A percentile compares a stretch with the other conserved stretches of the same genome.
These are phyloP conservation scores for Strigops habroptila DNA, from an alignment of 2,113 vertebrate species.

Conservation along the genomic window DNA sequence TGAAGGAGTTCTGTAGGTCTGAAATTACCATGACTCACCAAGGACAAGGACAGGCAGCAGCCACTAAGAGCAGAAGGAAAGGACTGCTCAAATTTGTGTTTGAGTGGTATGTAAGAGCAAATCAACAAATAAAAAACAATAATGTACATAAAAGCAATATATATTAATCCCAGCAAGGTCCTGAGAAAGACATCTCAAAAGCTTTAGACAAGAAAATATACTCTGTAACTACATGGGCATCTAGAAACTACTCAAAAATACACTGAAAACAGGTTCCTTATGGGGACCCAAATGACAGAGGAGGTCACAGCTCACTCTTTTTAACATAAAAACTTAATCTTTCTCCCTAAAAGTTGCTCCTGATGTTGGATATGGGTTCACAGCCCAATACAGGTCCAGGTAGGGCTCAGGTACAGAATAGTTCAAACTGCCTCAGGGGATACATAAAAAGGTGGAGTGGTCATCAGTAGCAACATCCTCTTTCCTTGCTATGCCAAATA, in stretches of 20 bases:
- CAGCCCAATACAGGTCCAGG: neutral
- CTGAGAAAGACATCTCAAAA: neutral
- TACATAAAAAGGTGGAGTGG: neutral
- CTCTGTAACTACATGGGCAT: neutral
- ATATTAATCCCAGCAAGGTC: neutral
- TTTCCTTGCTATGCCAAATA: neutral
- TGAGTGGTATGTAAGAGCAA: neutral
- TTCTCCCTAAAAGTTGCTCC: neutral
- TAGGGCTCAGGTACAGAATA: neutral
- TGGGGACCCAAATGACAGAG: neutral
- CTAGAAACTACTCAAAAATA: neutral
- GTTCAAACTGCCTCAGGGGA: neutral
- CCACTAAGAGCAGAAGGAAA: neutral
- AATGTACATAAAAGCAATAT: neutral
- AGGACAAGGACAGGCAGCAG: neutral
- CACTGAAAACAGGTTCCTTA: neutral
- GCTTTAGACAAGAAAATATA: neutral
- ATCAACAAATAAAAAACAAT: neutral
- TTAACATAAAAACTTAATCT: neutral
- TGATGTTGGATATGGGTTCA: neutral
- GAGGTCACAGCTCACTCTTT: neutral
- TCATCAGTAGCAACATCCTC: neutral
- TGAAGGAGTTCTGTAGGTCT: neutral
- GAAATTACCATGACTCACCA: neutral
- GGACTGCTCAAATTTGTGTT: neutral